A percentile compares a stretch with the other conserved stretches of the same genome.
Evolutionary conservation across 2,113 vertebrate genomes (phyloP).

Genomic region (Sturnus vulgaris): DNA sequence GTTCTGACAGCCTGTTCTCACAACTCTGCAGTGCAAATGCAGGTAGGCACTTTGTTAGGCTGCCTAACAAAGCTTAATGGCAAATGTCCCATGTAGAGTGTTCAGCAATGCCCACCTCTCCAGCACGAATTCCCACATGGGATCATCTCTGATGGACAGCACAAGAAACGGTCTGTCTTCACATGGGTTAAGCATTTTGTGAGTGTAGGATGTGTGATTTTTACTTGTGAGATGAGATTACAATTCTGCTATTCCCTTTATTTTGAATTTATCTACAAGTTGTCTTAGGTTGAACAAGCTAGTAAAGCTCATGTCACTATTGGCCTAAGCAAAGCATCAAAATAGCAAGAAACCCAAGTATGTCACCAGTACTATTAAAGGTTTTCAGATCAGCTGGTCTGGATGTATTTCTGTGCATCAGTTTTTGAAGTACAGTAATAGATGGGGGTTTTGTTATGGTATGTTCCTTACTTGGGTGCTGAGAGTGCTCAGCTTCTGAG

Average conservation of each 20-base stretch:
- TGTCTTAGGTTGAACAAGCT: not conserved
- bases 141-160: not conserved
- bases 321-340: not conserved
- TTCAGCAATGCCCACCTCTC: not conserved
- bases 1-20: not conserved
- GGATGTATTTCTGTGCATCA: not conserved
- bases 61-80: not conserved
- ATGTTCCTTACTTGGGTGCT: not conserved
- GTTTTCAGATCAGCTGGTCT: not conserved
- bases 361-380: not conserved
- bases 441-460: not conserved
- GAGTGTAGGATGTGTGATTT: not conserved
- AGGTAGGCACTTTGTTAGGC: not conserved
- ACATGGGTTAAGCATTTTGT: not conserved
- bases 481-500: not conserved
- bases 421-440: not conserved
- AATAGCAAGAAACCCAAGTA: not conserved
- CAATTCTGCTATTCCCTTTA: not conserved
- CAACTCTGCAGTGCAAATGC: fast-evolving
- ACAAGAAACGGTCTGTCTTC: not conserved
- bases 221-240: not conserved
- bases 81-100: not conserved
- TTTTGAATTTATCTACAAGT: not conserved
- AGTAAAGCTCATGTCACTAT: fast-evolving
- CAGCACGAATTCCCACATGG: not conserved